Evolutionary conservation across 2,797 vertebrate genomes (phyloP).

Genomic region (Geotrypetes seraphini): DNA sequence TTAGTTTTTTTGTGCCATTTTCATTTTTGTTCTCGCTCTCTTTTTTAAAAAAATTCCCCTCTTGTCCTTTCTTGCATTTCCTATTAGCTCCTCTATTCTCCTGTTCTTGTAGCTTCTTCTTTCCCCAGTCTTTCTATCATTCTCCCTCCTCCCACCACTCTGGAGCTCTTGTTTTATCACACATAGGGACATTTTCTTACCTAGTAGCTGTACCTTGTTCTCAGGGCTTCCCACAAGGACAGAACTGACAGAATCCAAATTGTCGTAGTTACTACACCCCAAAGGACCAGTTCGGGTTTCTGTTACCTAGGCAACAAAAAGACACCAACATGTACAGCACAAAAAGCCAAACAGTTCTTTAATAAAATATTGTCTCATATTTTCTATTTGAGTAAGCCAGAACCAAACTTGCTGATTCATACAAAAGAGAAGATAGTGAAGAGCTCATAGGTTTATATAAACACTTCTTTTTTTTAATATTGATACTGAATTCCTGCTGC

Average conservation of each 20-base stretch:
- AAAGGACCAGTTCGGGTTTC: slow-evolving; percentile 94
- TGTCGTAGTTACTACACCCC: slow-evolving; percentile 98
- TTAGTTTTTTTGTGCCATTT: not conserved
- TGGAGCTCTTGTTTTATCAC: not conserved
- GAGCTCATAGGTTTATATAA: too few species aligned
- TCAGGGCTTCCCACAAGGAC: slow-evolving; percentile 96
- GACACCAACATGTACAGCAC: too few species aligned
- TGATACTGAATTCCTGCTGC: too few species aligned
- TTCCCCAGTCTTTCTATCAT: too few species aligned
- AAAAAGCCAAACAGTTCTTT: not conserved
- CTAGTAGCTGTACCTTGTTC: slow-evolving; percentile 94
- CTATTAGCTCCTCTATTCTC: not conserved
- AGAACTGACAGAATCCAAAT: slow-evolving; percentile 94
- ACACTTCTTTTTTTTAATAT: too few species aligned
- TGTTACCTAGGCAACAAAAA: slow-evolving; percentile 71
- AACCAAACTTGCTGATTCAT: too few species aligned
- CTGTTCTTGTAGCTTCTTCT: not conserved
- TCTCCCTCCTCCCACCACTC: too few species aligned
- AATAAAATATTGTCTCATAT: too few species aligned
- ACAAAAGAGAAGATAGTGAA: too few species aligned
- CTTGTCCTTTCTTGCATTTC: too few species aligned
- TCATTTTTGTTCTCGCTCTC: not conserved
- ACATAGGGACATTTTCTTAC: too few species aligned
- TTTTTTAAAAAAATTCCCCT: not conserved
- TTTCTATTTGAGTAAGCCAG: too few species aligned